Evolutionary conservation across 2,113 vertebrate species (phyloP).

Genomic region (Haliaeetus leucogaster): DNA sequence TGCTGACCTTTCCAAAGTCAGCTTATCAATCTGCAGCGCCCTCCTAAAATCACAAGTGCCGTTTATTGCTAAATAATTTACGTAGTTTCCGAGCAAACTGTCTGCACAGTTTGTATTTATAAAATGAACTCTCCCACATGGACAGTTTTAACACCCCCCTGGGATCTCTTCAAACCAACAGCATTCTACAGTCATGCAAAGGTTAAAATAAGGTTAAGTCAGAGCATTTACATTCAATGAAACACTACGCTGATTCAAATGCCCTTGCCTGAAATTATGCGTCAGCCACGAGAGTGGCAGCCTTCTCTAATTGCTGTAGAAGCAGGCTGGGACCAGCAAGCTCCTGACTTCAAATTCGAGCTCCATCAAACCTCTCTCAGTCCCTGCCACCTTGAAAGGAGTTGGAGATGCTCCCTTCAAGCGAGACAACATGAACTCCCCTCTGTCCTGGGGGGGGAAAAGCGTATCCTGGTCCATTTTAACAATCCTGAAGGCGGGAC

Average conservation of each 20-base stretch:
- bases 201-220: slow-evolving; percentile 27
- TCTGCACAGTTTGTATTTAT: not conserved
- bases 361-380: not conserved
- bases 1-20: slow-evolving; percentile 1
- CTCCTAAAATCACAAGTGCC: not conserved
- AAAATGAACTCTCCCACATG: not conserved
- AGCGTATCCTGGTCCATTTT: not conserved
- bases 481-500: not conserved
- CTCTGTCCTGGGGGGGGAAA: not conserved
- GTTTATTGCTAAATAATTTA: not conserved
- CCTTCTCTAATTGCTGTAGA: not conserved
- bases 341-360: not conserved
- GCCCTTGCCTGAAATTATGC: not conserved
- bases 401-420: not conserved
- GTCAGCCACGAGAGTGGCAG: not conserved
- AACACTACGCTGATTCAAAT: not conserved
- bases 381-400: not conserved
- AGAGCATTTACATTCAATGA: not conserved
- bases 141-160: not conserved
- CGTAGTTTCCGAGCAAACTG: not conserved
- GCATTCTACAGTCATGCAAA: not conserved
- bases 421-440: not conserved
- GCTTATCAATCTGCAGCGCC: not conserved
- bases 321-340: not conserved
- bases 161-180: not conserved